phyloP scores from a whole-genome alignment of 2,113 vertebrate species.

The Xenus cinereus region DNA sequence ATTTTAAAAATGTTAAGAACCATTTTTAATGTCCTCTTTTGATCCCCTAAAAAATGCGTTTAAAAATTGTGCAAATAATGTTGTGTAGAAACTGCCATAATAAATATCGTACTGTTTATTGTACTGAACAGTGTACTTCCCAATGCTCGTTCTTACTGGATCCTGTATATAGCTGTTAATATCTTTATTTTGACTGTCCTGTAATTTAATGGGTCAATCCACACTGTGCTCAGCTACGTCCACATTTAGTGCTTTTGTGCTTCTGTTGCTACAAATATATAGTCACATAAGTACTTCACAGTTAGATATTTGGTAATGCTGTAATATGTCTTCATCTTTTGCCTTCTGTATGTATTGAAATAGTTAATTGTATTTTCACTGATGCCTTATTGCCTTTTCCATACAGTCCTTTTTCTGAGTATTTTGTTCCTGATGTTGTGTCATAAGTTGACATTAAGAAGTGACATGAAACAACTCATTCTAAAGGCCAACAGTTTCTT shows the following conservation, averaged over 20 bases:
- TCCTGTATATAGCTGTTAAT: not conserved
- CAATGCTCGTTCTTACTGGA: not conserved
- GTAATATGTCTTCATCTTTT: not conserved
- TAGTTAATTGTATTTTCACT: not conserved
- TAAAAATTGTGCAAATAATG: not conserved
- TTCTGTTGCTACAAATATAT: not conserved
- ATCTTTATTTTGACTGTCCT: not conserved
- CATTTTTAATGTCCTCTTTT: not conserved
- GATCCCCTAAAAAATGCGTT: not conserved
- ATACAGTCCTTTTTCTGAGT: not conserved
- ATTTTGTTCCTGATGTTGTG: not conserved
- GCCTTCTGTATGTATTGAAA: not conserved
- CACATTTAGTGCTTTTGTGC: not conserved
- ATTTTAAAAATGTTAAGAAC: too few relatives aligned
- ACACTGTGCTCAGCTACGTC: accelerated
- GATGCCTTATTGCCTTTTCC: not conserved
- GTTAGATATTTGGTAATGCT: not conserved
- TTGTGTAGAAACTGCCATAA: not conserved
- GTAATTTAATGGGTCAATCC: not conserved
- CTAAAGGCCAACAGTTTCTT: not conserved
- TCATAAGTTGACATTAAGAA: not conserved
- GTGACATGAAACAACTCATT: not conserved
- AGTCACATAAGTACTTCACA: not conserved
- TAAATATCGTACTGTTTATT: not conserved
- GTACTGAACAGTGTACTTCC: too few relatives aligned